Evolutionary conservation across 2,797 vertebrate species (phyloP), one percentile per base, ranked within the genome.

Genomic region (Poeciliopsis turneri): DNA sequence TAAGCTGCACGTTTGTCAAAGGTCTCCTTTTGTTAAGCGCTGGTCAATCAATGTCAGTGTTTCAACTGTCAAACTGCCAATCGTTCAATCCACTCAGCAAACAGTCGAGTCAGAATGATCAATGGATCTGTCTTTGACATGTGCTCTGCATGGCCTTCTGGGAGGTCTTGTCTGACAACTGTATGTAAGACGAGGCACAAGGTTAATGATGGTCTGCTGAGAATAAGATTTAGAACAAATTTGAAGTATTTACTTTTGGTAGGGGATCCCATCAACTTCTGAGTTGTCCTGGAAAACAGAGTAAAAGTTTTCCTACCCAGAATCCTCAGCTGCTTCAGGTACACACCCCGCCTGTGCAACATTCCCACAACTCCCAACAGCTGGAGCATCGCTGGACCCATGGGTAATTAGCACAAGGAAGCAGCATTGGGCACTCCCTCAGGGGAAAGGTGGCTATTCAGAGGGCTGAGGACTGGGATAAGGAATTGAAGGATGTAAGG

Each of bases 391-490:
- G 79, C 83, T 70, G 69, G 89, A 89, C 91, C 87, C 89, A 33
- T 86, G 94, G 92, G 93, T 95, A 95, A 96, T 95, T 94, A 95
- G 93, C 83, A 92, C 87, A 92, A 66, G 87, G 90, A 93, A 91
- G 87, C 75, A 61, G 89, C 88, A 88, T 83, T 73, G 84, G 89
- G 90, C 86, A 81, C 72, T 76, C 79, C 89, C 94, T 91, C 87
- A n/a, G 53, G 39, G 93, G 94, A 92, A 90, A 25, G 69, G 78
- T 81, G 89, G 89, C 85, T 88, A 88, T 84, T 73, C 78, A 76
- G 88, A 78, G 89, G 84, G 74, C 88, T 85, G 85, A 82, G 78
- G 82, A 86, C 30, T 64, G 76, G 77, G 83, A 75, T 49, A 74
- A 51, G 81, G 82, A 81, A 86, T 76, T 84, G 59, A 76, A 82